A percentile compares a stretch with the other conserved stretches of the same genome.
Conservation (phyloP, 2,888 invertebrate species). For the Achlya flavicornis region DNA sequence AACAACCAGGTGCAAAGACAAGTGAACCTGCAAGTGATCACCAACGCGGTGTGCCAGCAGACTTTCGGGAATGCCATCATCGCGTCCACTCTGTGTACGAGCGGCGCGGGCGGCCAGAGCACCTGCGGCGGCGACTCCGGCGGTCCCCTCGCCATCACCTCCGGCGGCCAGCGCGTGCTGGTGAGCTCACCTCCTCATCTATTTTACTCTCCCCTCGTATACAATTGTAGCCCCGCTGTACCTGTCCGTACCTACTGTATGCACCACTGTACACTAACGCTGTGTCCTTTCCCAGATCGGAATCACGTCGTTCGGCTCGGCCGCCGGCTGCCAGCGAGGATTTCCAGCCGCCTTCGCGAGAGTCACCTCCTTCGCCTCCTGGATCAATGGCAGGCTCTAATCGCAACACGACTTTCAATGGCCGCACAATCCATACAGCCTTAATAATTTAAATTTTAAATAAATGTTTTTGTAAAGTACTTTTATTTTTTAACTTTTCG, state of each 20-base stretch:
- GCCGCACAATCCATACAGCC: too few species aligned
- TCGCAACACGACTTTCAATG: not conserved
- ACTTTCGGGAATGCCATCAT: slow-evolving; percentile 44
- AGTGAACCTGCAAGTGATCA: slow-evolving; percentile 66
- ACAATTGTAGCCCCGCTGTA: too few species aligned
- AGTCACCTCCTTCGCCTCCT: slow-evolving; percentile 24
- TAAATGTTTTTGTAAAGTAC: not conserved
- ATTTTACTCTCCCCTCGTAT: too few species aligned
- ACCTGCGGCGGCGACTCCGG: slow-evolving; percentile 70
- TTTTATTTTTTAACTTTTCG: not conserved
- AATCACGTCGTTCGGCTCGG: slow-evolving; percentile 42
- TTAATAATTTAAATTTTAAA: not conserved
- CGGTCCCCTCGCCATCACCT: slow-evolving; percentile 50
- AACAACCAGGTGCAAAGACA: slow-evolving; percentile 61
- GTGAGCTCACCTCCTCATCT: slow-evolving; percentile 27
- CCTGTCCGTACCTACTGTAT: not conserved
- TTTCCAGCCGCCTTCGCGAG: too few species aligned
- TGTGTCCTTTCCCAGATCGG: slow-evolving; percentile 36
- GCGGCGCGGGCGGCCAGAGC: slow-evolving; percentile 50
- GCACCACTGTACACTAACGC: not conserved
- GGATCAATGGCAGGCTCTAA: slow-evolving; percentile 33
- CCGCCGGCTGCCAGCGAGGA: slow-evolving; percentile 34
- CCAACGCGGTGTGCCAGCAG: slow-evolving; percentile 54
- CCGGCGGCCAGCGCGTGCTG: slow-evolving; percentile 43
- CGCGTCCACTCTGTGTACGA: slow-evolving; percentile 57